Evolutionary conservation across 2,797 vertebrate species (phyloP).

Genomic region (Danio tinwini): DNA sequence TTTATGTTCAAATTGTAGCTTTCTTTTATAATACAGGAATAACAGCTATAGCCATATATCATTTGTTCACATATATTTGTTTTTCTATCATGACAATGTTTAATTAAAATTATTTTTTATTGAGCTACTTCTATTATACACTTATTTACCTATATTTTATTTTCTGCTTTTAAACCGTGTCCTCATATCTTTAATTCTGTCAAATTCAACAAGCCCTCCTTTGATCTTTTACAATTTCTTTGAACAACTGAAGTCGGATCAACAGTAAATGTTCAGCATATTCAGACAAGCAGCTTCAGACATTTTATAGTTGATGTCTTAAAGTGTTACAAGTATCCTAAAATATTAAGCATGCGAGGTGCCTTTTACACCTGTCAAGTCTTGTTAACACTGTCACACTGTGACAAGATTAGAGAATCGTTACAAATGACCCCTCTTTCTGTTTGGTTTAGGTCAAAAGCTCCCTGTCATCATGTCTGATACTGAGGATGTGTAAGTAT

Average conservation of each 20-base stretch:
- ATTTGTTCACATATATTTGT: not conserved
- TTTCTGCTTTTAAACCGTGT: not conserved
- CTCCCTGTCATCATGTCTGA: slow-evolving; percentile 88
- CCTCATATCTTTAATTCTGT: not conserved
- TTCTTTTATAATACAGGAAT: not conserved
- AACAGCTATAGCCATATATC: not conserved
- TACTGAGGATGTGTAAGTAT: slow-evolving; percentile 91
- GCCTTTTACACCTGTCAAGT: slow-evolving; percentile 6
- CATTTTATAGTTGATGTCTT: not conserved
- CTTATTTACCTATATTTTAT: no score
- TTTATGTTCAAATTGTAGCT: not conserved
- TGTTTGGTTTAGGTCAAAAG: slow-evolving; percentile 71
- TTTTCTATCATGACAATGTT: no score
- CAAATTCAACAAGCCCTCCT: not conserved
- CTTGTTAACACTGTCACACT: not conserved
- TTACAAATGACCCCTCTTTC: slow-evolving; percentile 40
- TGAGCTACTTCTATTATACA: no score
- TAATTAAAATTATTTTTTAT: not conserved
- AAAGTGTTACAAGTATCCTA: slow-evolving; percentile 6
- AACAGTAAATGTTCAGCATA: not conserved
- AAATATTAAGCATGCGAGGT: slow-evolving; percentile 8
- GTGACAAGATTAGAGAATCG: not conserved
- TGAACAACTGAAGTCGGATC: not conserved
- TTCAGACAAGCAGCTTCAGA: not conserved
- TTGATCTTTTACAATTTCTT: not conserved